Base-by-base conservation (phyloP, 1,140 invertebrate species). In the Apocrypta bakeri region DNA sequence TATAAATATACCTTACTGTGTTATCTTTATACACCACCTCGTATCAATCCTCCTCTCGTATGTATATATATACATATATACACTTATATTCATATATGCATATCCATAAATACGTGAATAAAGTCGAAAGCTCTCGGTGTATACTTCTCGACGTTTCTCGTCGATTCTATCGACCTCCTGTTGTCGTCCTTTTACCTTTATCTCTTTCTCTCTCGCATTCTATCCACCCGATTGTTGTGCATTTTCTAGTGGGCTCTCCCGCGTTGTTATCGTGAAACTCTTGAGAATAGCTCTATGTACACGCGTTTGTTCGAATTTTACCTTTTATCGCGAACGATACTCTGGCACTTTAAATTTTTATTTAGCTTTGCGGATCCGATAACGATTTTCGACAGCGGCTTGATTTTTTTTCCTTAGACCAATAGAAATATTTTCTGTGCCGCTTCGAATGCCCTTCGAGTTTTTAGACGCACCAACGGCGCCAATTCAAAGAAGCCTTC, bases 151-250 rank as follows among this genome's bases (percentile, higher is more conserved):
- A n/a, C 48, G n/a, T 61, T 24, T 27, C 21, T 73, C n/a, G 27
- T 72, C 48, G 42, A 40, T 64, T 74, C 74, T 17, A 74, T 73
- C 56, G 42, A 73, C 4, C 56, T 24, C 48, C 48, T 56, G 48
- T 56, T 21, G 48, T 56, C 48, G 48, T 56, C 48, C 48, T 56
- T 56, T 56, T 6, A 7, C 14, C 14, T 37, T 37, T 37, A 37
- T 37, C 33, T 37, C 9, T 9, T 37, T 25, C 63, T 25, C 25
- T 66, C 21, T 66, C 63, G 63, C 25, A 4, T 66, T 29, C 40
- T 17, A 17, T 48, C 42, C 42, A 48, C 40, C 40, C 40, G 40
- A 48, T 48, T 21, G 48, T n/a, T 17, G 24, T 61, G 12, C 48
- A 25, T 72, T 69, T 21, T 56, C 48, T 61, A 29, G 25, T 48